Base-by-base conservation (phyloP, 2,113 vertebrate species). In the Heterotis niloticus region DNA sequence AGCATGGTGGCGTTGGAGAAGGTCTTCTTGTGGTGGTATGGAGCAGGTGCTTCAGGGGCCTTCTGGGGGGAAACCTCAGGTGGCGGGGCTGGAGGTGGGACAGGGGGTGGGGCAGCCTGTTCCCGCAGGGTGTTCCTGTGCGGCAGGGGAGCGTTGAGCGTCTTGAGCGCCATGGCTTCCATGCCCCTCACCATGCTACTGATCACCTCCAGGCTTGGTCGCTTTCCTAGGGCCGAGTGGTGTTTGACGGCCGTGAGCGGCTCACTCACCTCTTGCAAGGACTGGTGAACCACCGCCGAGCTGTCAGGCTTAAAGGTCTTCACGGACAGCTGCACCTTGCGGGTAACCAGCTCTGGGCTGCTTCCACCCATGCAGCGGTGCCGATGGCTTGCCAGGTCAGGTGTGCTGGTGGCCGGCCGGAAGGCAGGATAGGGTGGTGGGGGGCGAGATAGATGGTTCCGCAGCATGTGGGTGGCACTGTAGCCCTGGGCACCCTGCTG, bases 301-400 rank as follows among this genome's bases (percentile, higher is more conserved):
- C 97, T 98, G 91, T 98, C 97, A 1, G 96, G 97, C 77, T 99
- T 97, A 87, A 98, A 99, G 18, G 97, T 99, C 88, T 98, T 98
- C 56, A 98, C 97, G 0, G 94, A 96, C 26, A 98, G 93, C 90
- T 98, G 96, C 13, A 98, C 96, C 85, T 97, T 98, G 13, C 97
- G 95, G 0, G 95, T 96, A 1, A 98, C 95, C 88, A 98, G 77
- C 86, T 99, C 97, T 0, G 97, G 97, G 78, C 95, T 98, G 87
- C 96, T 98, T 82, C 96, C 94, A 0, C 96, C 96, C 28, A 95
- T 95, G 0, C 94, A 94, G 79, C 90, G 94, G 83, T 96, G 96
- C 23, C 96, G 94, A 85, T 98, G 96, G 88, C 96, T 97, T 52
- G 95, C 96, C 16, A 99, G 91, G 89, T 98, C 96, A 0, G 97